Conservation (phyloP, 2,797 vertebrate species). For the Manis javanica region DNA sequence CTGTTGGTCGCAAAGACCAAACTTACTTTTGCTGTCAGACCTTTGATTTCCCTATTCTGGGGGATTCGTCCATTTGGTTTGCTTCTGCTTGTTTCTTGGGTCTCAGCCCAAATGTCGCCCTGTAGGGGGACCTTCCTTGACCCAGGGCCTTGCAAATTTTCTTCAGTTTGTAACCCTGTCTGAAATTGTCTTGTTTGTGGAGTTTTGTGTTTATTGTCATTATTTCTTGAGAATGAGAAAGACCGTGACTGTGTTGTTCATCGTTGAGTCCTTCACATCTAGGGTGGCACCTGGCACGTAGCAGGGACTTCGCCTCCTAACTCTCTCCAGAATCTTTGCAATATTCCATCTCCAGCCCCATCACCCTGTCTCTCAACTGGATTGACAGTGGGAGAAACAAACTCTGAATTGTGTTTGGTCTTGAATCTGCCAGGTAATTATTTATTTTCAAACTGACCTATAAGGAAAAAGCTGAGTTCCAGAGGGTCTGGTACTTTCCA, state of each 20-base stretch:
- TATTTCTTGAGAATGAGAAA: neutral
- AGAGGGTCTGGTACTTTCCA: neutral
- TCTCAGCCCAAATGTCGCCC: neutral
- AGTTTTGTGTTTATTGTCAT: neutral
- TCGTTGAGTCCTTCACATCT: neutral
- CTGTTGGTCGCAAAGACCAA: neutral
- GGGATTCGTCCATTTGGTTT: neutral
- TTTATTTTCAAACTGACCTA: neutral
- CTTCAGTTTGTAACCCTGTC: neutral
- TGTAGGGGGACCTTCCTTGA: neutral
- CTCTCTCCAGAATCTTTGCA: neutral
- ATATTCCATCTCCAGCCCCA: neutral
- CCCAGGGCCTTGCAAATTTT: neutral
- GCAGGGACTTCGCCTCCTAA: neutral
- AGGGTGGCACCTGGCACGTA: fast-evolving
- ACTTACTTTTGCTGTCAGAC: neutral
- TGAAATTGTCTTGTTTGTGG: neutral
- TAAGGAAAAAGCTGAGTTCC: neutral
- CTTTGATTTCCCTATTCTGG: neutral
- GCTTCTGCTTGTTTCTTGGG: neutral
- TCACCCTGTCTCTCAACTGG: neutral
- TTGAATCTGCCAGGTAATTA: neutral
- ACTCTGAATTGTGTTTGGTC: neutral
- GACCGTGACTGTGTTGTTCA: fast-evolving
- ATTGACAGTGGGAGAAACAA: neutral